Percentiles rank a stretch among this genome's conserved stretches.
Conservation (phyloP, 2,797 vertebrate species). For the Gymnodraco acuticeps region DNA sequence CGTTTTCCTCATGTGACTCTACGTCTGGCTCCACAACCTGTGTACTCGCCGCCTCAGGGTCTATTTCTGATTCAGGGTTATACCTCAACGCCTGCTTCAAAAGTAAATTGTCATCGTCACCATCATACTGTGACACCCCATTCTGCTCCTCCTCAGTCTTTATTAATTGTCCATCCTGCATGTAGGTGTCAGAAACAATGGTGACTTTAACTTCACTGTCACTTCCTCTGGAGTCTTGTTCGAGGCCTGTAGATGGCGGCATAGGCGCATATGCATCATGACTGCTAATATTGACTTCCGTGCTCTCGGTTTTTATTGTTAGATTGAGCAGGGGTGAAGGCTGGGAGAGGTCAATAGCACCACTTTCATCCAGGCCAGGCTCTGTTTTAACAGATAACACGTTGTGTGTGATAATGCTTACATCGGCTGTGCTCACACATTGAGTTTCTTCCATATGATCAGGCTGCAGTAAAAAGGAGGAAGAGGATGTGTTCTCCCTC, state of each 20-base stretch:
- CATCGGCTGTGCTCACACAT: slow-evolving; percentile 2
- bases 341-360: slow-evolving; percentile 77
- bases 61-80: slow-evolving; percentile 30
- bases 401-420: slow-evolving; percentile 3
- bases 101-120: slow-evolving; percentile 14
- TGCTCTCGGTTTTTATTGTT: slow-evolving; percentile 65
- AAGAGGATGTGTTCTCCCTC: slow-evolving; percentile 22
- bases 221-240: slow-evolving; percentile 36
- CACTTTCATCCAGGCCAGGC: slow-evolving; percentile 57
- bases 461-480: slow-evolving; percentile 24
- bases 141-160: slow-evolving; percentile 57
- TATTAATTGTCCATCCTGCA: slow-evolving; percentile 53
- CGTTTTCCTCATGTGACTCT: neutral
- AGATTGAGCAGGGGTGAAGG: slow-evolving; percentile 60
- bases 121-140: neutral
- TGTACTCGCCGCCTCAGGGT: neutral
- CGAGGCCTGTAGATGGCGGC: slow-evolving; percentile 12
- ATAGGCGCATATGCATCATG: slow-evolving; percentile 40
- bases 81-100: slow-evolving; percentile 27
- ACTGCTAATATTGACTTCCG: slow-evolving; percentile 40
- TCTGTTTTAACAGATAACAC: slow-evolving; percentile 69
- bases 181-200: slow-evolving; percentile 61
- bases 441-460: slow-evolving; percentile 17
- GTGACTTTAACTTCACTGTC: slow-evolving; percentile 63
- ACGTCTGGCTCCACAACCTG: slow-evolving; percentile 28